Evolutionary conservation across 2,888 invertebrate species (phyloP), one percentile per base, ranked within the genome.

Genomic region (Rhynchonema sp.): DNA sequence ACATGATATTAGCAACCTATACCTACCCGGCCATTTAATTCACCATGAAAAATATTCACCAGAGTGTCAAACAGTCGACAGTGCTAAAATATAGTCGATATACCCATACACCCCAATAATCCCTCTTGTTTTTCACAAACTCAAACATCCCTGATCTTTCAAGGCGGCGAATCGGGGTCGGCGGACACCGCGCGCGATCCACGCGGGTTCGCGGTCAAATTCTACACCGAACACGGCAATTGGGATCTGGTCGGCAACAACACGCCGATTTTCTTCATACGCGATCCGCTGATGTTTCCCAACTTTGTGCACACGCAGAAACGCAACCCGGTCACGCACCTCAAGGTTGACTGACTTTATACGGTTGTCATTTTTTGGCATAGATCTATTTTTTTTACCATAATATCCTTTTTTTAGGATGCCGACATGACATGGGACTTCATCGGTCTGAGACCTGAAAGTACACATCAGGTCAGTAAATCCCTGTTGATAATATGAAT

Each of bases 301-400:
- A 87, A 86, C 71, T 91, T 96, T 71, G 89, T 96, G 68, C 94
- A 94, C 74, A 89, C 92, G 0, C 92, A 92, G 74, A 96, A 94
- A 74, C 81, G 94, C 65, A 94, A 96, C 74, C 96, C 96, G 0
- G 84, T 70, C 26, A 81, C 81, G 1, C 75, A 79, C 68, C 77
- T 91, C 54, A 90, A 88, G 77, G 82, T 81, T 68, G 52, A 65
- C 38, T 20, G 38, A 38, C 20, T 38, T 20, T n/a, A n/a, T n/a
- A n/a, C n/a, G n/a, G n/a, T n/a, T n/a, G n/a, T n/a, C n/a, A n/a
- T n/a, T n/a, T n/a, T n/a, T n/a, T n/a, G n/a, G n/a, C n/a, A n/a
- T 38, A 6, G 38, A 38, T 13, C 17, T 38, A 17, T 17, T 6
- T 13, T 13, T 38, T 38, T 6, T 38, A 6, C 6, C 38, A 13